phyloP scores from a whole-genome alignment of 1,140 invertebrate genomes.

The Heliconius melpomene region DNA sequence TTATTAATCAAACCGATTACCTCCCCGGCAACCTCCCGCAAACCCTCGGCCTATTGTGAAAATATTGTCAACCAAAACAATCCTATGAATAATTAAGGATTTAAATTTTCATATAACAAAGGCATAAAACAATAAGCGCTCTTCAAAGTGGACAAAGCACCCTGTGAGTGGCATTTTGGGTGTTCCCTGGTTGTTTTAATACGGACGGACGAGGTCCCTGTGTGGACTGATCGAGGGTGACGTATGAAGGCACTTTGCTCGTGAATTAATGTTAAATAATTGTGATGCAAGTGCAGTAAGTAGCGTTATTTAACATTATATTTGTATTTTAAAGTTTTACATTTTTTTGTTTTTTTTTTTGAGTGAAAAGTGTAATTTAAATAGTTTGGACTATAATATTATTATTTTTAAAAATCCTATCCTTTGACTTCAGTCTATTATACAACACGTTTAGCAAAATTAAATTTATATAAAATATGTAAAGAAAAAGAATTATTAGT shows the following conservation, averaged over 20 bases:
- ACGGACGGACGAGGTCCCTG: constrained; percentile 36
- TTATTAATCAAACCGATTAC: constrained; percentile 81
- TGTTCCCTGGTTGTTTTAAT: constrained; percentile 67
- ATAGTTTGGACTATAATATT: too few species aligned
- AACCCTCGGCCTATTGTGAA: constrained; percentile 77
- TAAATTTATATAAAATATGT: not conserved
- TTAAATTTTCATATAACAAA: constrained; percentile 80
- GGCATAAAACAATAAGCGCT: constrained; percentile 77
- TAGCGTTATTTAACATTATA: constrained; percentile 1
- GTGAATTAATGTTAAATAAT: constrained; percentile 19
- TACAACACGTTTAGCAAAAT: too few species aligned
- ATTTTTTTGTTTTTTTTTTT: not conserved
- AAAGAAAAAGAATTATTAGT: not conserved
- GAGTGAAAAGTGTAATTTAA: not conserved
- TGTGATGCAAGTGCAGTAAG: constrained; percentile 17
- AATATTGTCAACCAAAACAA: constrained; percentile 79
- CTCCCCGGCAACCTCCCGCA: constrained; percentile 67
- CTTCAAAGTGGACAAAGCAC: constrained; percentile 75
- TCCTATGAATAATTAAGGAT: constrained; percentile 81
- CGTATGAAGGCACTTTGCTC: constrained; percentile 27
- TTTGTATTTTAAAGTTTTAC: not conserved
- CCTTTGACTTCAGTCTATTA: too few species aligned
- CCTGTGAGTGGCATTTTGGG: constrained; percentile 69
- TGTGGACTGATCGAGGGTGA: constrained; percentile 26
- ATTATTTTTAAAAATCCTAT: too few species aligned